Conservation (phyloP, 2,113 vertebrate genomes). For the Ondatra zibethicus region DNA sequence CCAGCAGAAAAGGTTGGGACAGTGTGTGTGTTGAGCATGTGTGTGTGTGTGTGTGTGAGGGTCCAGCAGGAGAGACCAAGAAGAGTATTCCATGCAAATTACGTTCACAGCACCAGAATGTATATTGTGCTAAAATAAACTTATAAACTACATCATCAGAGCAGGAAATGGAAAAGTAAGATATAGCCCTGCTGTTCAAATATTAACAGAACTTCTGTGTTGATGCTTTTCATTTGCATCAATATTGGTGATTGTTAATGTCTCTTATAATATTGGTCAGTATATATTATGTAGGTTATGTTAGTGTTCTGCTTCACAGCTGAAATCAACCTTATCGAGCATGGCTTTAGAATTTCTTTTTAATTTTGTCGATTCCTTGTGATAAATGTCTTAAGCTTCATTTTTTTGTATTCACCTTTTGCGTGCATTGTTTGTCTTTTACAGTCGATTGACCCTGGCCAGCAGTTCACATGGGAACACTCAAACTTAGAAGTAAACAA, state of each 20-base stretch:
- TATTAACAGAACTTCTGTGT: conserved; percentile 42
- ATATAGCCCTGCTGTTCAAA: neutral
- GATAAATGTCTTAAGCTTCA: conserved; percentile 47
- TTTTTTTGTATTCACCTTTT: conserved; percentile 63
- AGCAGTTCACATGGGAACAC: conserved; percentile 99
- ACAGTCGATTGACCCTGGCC: conserved; percentile 98
- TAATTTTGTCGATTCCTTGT: conserved; percentile 2
- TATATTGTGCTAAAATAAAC: conserved; percentile 29
- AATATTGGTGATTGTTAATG: conserved; percentile 42
- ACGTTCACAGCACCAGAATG: neutral
- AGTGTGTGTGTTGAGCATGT: too few relatives aligned
- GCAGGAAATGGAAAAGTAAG: conserved; percentile 45
- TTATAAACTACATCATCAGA: conserved; percentile 35
- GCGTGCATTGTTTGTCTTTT: conserved; percentile 80
- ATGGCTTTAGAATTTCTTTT: conserved; percentile 47
- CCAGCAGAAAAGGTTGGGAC: neutral
- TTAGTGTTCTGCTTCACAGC: conserved; percentile 6
- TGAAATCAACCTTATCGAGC: conserved; percentile 45
- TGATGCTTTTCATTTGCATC: conserved; percentile 58
- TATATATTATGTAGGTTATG: neutral
- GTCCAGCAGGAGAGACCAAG: neutral
- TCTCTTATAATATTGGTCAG: conserved; percentile 44
- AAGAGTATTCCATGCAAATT: neutral
- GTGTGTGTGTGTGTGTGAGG: too few relatives aligned
- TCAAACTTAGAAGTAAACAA: conserved; percentile 99